Conservation (phyloP, 2,888 invertebrate species). For the Tenodera sinensis region DNA sequence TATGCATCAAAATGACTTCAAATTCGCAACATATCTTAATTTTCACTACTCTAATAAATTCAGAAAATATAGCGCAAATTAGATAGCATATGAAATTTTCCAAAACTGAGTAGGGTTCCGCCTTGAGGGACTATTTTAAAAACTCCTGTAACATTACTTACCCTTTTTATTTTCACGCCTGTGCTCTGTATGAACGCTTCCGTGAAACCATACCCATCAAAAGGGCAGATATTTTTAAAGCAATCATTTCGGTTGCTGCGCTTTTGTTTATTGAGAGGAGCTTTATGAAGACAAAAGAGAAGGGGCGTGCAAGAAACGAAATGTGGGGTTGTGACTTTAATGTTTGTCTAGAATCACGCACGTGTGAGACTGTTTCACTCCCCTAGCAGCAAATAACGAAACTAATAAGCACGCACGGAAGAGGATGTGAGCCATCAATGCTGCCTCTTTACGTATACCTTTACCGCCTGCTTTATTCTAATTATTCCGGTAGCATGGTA, state of each 20-base stretch:
- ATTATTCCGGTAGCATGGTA: background rate
- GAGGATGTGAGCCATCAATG: background rate
- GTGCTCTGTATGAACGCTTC: no score
- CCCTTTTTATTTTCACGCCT: no score
- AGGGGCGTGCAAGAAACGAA: background rate
- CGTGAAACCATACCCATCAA: background rate
- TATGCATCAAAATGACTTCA: no score
- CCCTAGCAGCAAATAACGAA: background rate
- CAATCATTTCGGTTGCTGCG: background rate
- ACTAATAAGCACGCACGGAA: background rate
- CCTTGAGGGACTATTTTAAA: no score
- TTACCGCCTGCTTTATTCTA: background rate
- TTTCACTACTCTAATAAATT: no score
- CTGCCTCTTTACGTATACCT: background rate
- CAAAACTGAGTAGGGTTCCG: no score
- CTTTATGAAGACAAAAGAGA: background rate
- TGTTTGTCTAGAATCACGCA: background rate
- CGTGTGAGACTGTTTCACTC: background rate
- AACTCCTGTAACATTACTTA: no score
- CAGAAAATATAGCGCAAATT: no score
- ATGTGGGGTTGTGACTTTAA: background rate
- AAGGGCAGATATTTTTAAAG: background rate
- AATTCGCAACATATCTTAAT: no score
- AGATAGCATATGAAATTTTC: no score
- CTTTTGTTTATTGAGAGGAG: background rate